Base-by-base conservation (phyloP, 2,888 invertebrate species). In the Cyclophora albipunctata region DNA sequence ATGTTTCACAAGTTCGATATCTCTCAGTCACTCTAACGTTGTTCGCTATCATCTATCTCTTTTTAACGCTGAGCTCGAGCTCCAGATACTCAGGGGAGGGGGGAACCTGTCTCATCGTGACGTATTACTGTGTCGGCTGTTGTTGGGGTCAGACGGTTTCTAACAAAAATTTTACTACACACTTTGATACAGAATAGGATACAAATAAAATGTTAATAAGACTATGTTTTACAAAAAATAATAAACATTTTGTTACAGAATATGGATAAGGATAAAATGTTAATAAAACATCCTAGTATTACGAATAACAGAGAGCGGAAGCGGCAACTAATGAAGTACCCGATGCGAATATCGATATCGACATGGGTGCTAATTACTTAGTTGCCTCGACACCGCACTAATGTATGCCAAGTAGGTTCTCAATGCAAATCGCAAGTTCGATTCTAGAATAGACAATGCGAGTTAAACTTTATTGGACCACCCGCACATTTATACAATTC, bases 341-440 rank as follows among this genome's bases (percentile, higher is more conserved):
- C 70, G 77, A 76, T 73, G 63, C 64, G 77, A 79, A 77, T 84
- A 78, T 83, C 79, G 82, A 82, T 84, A 83, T 78, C 78, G 75
- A 78, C 70, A 71, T 74, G 66, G 67, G 73, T 73, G 73, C 82
- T 84, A 84, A 86, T 86, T 85, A 85, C 74, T 79, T 78, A 79
- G 73, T 72, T 69, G 73, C 71, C 69, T 73, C 73, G 73, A 74
- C 71, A 68, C 71, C 65, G 68, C 73, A 74, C 77, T 85, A 84
- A 86, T 84, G 74, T 85, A 84, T 84, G 84, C 85, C 68, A 73
- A 78, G 79, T 84, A 71, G 79, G 78, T 80, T 76, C 78, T 78
- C 78, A 78, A 87, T 86, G 88, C 83, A 87, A 88, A 88, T 87
- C 77, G 80, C 81, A 78, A 84, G 84, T 85, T 85, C 86, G 85